Percentiles rank a stretch among this genome's conserved stretches.
phyloP scores from a whole-genome alignment of 2,797 vertebrate genomes.

The Anolis apletophallus region DNA sequence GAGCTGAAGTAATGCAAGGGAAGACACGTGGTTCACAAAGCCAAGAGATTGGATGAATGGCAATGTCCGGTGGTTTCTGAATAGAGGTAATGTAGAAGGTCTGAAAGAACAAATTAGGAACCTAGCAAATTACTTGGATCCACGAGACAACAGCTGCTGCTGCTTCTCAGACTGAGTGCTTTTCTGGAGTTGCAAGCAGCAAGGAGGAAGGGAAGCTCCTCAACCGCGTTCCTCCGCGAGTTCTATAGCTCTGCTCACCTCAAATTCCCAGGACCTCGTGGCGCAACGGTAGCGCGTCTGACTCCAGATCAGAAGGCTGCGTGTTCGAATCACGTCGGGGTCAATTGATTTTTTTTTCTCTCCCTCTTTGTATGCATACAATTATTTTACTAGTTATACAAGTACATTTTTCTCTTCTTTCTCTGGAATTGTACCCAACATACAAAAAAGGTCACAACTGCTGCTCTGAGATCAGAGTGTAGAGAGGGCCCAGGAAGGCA shows the following conservation, averaged over 20 bases:
- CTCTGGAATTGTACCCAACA: background rate
- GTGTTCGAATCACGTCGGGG: slow-evolving; percentile 89
- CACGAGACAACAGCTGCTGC: no score
- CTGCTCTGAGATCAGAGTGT: no score
- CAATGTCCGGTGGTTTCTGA: no score
- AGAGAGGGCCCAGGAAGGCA: no score
- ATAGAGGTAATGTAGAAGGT: background rate
- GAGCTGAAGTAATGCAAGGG: background rate
- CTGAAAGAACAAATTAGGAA: background rate
- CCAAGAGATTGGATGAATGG: accelerated
- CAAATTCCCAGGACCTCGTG: slow-evolving; percentile 79
- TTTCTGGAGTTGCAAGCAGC: background rate
- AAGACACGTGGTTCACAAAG: accelerated
- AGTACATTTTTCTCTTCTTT: no score
- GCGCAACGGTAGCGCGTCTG: slow-evolving; percentile 78
- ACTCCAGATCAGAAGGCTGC: slow-evolving; percentile 82
- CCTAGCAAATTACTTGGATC: background rate
- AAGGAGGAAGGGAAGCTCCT: background rate
- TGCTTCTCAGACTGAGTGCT: background rate
- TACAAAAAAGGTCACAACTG: no score
- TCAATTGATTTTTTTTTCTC: accelerated
- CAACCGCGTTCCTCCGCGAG: background rate
- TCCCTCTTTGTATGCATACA: no score
- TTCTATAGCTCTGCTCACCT: background rate
- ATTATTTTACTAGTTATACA: no score